phyloP scores from a whole-genome alignment of 2,797 vertebrate species.

The Sparus aurata region DNA sequence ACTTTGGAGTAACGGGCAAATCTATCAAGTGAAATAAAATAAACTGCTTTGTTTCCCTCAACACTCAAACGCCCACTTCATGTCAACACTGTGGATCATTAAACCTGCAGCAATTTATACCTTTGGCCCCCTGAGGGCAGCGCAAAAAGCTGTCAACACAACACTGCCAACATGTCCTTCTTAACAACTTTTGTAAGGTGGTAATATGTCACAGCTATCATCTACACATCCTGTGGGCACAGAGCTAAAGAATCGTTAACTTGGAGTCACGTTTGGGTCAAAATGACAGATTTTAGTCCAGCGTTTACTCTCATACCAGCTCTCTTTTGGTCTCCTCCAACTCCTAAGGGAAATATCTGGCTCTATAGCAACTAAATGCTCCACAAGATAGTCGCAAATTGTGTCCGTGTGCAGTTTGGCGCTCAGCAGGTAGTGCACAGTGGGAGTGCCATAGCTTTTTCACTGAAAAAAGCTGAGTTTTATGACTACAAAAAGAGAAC shows the following conservation, averaged over 20 bases:
- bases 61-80: neutral
- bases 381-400: neutral
- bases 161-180: too few relatives aligned
- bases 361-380: neutral
- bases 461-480: neutral
- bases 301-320: constrained; percentile 3
- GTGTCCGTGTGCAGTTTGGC: neutral
- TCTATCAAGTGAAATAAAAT: neutral
- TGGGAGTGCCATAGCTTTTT: neutral
- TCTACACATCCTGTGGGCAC: neutral
- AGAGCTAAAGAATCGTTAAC: neutral
- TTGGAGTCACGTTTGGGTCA: neutral
- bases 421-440: neutral
- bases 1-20: neutral
- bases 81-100: neutral
- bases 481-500: neutral
- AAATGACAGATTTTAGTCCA: neutral
- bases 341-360: neutral
- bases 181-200: too few relatives aligned
- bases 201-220: too few relatives aligned
- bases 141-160: constrained; percentile 2
- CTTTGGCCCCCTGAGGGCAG: neutral
- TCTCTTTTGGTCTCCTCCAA: neutral
- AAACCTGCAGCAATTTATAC: neutral
- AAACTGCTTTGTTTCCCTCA: neutral